Evolutionary conservation across 2,797 vertebrate genomes (phyloP), one percentile per base, ranked within the genome.

Genomic region (Gallinago nigripennis): DNA sequence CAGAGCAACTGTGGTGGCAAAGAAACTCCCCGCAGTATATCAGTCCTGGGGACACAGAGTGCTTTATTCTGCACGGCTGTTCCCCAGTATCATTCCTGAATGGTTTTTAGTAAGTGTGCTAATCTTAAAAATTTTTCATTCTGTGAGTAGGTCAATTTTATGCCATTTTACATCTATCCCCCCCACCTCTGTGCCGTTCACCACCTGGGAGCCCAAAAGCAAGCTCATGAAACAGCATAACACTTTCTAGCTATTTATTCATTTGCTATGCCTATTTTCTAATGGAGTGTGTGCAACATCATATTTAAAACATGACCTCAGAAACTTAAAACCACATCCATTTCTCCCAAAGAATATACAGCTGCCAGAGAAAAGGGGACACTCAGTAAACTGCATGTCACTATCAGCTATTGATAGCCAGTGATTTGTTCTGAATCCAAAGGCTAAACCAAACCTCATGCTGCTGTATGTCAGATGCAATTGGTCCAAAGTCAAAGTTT

Each of bases 401-500:
- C 98, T 97, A 98, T 97, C 97, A 97, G 96, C 97, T 96, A 97
- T 96, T 97, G 98, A 98, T 98, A 98, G 97, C 96, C 97, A 97
- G 97, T 98, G 97, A 98, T 98, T 98, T 98, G 98, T 98, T 97
- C 98, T 84, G 94, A 98, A 98, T 98, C 97, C 96, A 98, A 98
- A 98, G 98, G 97, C 98, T 98, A 98, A 98, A 94, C 96, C 97
- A 98, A 98, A 97, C 97, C 97, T 98, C 98, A 98, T 98, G 98
- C 98, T 98, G 98, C 97, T 98, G 95, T 97, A 76, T 97, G 98
- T 98, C 98, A 98, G 96, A 98, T 98, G 96, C 98, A 98, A 98
- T 98, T 98, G 98, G 98, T 98, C 97, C 97, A 96, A 97, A 98
- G 97, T 98, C 97, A 98, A 98, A 98, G 97, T 98, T 98, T 98